These are phyloP conservation scores for Manduca sexta DNA, from an alignment of 1,140 invertebrate genomes.

Conservation along the genomic window DNA sequence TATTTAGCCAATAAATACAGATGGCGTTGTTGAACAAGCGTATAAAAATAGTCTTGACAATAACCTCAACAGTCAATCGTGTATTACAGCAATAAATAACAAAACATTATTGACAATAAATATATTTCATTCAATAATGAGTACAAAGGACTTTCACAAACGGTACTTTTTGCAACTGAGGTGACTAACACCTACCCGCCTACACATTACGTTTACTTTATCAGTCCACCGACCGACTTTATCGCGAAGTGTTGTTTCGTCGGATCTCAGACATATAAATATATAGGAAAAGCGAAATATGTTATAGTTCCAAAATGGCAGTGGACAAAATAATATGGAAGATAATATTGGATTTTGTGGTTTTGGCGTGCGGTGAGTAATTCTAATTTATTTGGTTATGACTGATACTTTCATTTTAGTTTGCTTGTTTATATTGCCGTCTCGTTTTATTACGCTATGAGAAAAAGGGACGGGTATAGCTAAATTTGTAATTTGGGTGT, in stretches of 20 bases:
- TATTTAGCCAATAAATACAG: no score
- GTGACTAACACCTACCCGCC: conserved; percentile 29
- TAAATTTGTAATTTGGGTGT: no score
- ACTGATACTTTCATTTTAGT: neutral
- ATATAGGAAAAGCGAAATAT: conserved; percentile 5
- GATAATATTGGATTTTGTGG: conserved; percentile 47
- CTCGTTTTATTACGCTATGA: neutral
- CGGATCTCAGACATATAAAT: neutral
- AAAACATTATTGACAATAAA: neutral
- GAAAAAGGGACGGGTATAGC: neutral
- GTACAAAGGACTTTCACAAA: conserved; percentile 6
- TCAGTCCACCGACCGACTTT: conserved; percentile 15
- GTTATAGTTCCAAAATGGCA: conserved; percentile 26
- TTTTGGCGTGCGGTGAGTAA: conserved; percentile 47
- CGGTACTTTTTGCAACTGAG: conserved; percentile 13
- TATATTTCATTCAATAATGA: no score
- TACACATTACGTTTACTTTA: conserved; percentile 31
- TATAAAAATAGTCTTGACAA: neutral
- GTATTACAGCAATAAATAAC: neutral
- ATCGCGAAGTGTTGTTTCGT: conserved; percentile 14
- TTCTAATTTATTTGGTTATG: conserved; percentile 4
- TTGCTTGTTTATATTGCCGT: conserved; percentile 2
- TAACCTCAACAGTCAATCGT: neutral
- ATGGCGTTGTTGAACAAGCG: neutral
- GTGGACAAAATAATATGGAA: conserved; percentile 48